A percentile compares a stretch with the other conserved stretches of the same genome.
Conservation (phyloP, 2,113 vertebrate species). For the Passer domesticus region DNA sequence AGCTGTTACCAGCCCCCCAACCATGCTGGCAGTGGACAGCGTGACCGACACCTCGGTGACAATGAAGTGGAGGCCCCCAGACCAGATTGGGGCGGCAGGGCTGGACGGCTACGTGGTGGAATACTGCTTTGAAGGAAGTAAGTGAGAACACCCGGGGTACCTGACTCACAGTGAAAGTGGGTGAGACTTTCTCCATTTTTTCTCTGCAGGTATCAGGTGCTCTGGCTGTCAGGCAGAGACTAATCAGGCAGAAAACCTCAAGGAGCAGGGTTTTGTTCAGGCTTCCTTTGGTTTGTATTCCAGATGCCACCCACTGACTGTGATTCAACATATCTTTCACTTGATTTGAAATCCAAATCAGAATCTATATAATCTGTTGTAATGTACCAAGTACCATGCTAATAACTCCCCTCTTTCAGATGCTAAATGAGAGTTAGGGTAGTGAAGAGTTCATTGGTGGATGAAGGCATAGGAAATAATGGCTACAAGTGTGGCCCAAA, state of each 20-base stretch:
- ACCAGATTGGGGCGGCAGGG: slow-evolving; percentile 95
- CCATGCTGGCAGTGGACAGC: slow-evolving; percentile 88
- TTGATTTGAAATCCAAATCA: not conserved
- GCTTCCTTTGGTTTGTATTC: not conserved
- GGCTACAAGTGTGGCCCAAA: not conserved
- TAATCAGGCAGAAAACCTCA: not conserved
- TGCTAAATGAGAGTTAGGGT: not conserved
- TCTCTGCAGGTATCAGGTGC: not conserved
- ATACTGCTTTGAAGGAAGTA: slow-evolving; percentile 97
- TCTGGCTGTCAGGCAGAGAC: not conserved
- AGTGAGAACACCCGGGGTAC: slow-evolving; percentile 53
- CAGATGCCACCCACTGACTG: not conserved
- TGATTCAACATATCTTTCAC: not conserved
- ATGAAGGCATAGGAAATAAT: not conserved
- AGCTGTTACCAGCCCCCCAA: slow-evolving; percentile 98
- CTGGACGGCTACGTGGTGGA: slow-evolving; percentile 94
- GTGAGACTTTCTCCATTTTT: slow-evolving; percentile 39
- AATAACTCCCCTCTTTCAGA: not conserved
- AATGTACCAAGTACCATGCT: not conserved
- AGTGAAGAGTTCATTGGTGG: not conserved
- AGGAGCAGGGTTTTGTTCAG: not conserved
- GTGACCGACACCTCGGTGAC: slow-evolving; percentile 91
- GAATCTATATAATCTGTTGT: not conserved
- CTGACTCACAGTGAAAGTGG: not conserved
- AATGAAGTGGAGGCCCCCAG: slow-evolving; percentile 95